Base-by-base conservation (phyloP, 2,888 invertebrate species). In the Leistus spinibarbis region DNA sequence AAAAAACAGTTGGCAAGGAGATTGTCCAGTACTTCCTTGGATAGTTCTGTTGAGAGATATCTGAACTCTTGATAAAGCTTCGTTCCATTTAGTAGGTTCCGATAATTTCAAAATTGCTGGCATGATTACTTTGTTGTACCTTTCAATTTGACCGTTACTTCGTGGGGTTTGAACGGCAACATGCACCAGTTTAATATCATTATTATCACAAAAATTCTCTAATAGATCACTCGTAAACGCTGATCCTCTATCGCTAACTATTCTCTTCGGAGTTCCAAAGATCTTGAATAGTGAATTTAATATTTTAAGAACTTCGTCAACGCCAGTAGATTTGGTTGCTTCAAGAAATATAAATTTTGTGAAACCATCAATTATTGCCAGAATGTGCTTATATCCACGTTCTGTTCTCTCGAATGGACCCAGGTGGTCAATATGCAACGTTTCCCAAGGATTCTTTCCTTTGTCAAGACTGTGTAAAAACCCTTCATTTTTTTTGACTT, bases 371-470 rank as follows among this genome's bases (percentile, higher is more conserved):
- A 65, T 65, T 13, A 65, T 19, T 27, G 57, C 57, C 9, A 57
- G 16, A 19, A 57, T 66, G 22, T 76, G 40, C 7, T 62, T 68
- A 17, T 77, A 62, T 1, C 69, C 69, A 13, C 27, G 22, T 17
- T 65, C n/a, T 16, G 56, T 69, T 63, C 17, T 22, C 16, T 69
- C 64, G 10, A 75, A 53, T 5, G 70, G 76, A 13, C 76, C 75
- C 13, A 69, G 69, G 40, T 77, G 69, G 20, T 77, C 75, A 0
- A 75, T 63, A 16, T 77, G 76, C 10, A 75, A 16, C 16, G 66
- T 69, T 13, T 66, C n/a, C 60, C 63, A 75, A 1, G 70, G 76
- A 13, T 24, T 27, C 24, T 27, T 63, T 13, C 73, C 57, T 23
- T 63, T 57, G 1, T 60, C 62, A 0, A 67, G 56, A 10, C 54